A percentile compares a stretch with the other conserved stretches of the same genome.
Conservation (phyloP, 2,888 invertebrate genomes). For the Dascillus cervinus region DNA sequence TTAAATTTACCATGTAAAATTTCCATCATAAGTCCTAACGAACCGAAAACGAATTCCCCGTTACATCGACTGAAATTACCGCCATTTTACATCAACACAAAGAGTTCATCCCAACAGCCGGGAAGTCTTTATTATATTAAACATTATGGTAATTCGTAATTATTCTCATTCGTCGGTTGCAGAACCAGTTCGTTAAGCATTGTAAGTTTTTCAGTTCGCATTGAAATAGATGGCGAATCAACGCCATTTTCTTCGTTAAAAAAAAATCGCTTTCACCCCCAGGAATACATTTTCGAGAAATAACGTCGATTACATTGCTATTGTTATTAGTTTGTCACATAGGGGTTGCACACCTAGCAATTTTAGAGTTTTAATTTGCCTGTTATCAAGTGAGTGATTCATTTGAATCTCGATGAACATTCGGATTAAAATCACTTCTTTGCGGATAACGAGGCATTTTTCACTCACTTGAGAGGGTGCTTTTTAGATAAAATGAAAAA, state of each 20-base stretch:
- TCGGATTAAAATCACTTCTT: too few species aligned
- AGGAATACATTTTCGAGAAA: too few species aligned
- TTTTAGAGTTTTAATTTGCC: too few species aligned
- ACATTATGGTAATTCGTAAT: conserved; percentile 37
- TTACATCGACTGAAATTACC: conserved; percentile 31
- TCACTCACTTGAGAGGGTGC: too few species aligned
- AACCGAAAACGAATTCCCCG: conserved; percentile 32
- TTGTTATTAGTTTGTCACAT: too few species aligned
- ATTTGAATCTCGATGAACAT: too few species aligned
- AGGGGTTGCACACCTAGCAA: too few species aligned
- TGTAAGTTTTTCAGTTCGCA: conserved; percentile 18
- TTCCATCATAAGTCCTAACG: conserved; percentile 34
- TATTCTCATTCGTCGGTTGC: conserved; percentile 27
- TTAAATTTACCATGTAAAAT: conserved; percentile 24
- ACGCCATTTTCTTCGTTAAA: conserved; percentile 20
- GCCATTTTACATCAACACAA: conserved; percentile 35
- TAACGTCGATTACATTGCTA: too few species aligned
- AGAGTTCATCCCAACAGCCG: conserved; percentile 27
- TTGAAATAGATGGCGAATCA: conserved; percentile 22
- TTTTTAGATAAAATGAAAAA: too few species aligned
- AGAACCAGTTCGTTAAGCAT: conserved; percentile 20
- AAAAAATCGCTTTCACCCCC: too few species aligned
- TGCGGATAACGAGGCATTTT: too few species aligned
- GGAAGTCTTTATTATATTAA: conserved; percentile 35
- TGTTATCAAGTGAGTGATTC: too few species aligned